Evolutionary conservation across 2,797 vertebrate genomes (phyloP), one percentile per base, ranked within the genome.

Genomic region (Otolemur crassicaudatus): DNA sequence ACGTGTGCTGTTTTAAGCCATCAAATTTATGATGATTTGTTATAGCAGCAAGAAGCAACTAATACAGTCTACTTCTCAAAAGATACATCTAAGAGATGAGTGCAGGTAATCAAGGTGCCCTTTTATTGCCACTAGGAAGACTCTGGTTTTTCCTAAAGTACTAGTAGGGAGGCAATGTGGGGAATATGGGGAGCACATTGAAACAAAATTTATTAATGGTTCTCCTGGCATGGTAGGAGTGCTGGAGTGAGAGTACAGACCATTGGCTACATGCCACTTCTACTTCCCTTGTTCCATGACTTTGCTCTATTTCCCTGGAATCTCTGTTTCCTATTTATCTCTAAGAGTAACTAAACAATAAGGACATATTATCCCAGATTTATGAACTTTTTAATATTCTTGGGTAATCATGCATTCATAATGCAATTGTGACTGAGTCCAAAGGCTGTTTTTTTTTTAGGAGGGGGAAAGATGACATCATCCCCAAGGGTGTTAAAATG

Each of bases 231-330:
- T 3, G 16, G n/a, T 5, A 5, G 49, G 23, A 11, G 4, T 5
- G 4, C 53, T 12, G 3, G 3, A 29, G 20, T 0, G 10, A 17
- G 20, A 20, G 22, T 76, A 27, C 13, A 22, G 56, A 27, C 0
- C 4, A 8, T 63, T 6, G 0, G 17, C 40, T 2, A 1, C 4
- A 31, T 0, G 0, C 12, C n/a, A 49, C n/a, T 4, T 31, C 88
- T 88, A 14, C 5, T n/a, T 13, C 53, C 65, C 72, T 22, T n/a
- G n/a, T 25, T 61, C 61, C 56, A 29, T 10, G 17, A 46, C 3
- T 22, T 67, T n/a, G 19, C 6, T 27, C 27, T 11, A 7, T 17
- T 3, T 58, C 61, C 37, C 29, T 7, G 19, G 8, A 37, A 5
- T 12, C 27, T 79, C 29, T 22, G 40, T 29, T 73, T 85, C 80